A percentile compares a stretch with the other conserved stretches of the same genome.
phyloP scores from a whole-genome alignment of 2,888 invertebrate genomes.

The Celastrina argiolus region DNA sequence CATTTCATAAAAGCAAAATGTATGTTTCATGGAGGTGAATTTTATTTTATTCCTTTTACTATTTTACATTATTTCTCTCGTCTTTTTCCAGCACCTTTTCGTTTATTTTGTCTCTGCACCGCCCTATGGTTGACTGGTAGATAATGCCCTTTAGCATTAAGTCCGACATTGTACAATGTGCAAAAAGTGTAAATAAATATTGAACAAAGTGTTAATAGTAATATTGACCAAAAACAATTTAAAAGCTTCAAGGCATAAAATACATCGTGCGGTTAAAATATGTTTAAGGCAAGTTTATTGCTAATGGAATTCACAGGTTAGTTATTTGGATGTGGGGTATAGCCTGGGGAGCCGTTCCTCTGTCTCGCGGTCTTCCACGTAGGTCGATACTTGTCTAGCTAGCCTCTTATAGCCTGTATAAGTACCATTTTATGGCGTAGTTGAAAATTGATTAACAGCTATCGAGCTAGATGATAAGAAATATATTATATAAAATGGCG shows the following conservation, averaged over 20 bases:
- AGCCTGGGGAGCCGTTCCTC: conserved; percentile 30
- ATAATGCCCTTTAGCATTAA: no score
- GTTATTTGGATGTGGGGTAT: conserved; percentile 19
- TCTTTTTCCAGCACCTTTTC: no score
- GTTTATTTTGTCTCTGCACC: no score
- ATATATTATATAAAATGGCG: neutral
- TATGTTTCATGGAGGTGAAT: no score
- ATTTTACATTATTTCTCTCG: no score
- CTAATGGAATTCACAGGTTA: conserved; percentile 20
- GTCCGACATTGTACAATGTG: no score
- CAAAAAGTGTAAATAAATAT: no score
- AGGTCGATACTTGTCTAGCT: neutral
- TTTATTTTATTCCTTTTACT: no score
- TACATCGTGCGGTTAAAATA: conserved; percentile 5
- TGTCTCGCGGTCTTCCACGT: conserved; percentile 8
- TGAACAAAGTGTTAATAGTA: no score
- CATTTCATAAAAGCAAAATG: no score
- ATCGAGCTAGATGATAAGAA: neutral
- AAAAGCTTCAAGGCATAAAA: neutral
- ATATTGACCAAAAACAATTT: neutral
- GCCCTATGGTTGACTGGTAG: no score
- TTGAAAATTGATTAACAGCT: neutral
- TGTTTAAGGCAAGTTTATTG: conserved; percentile 16
- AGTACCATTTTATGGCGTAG: neutral
- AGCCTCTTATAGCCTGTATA: neutral